Base-by-base conservation (phyloP, 2,888 invertebrate genomes). In the Platynereis dumerilii region DNA sequence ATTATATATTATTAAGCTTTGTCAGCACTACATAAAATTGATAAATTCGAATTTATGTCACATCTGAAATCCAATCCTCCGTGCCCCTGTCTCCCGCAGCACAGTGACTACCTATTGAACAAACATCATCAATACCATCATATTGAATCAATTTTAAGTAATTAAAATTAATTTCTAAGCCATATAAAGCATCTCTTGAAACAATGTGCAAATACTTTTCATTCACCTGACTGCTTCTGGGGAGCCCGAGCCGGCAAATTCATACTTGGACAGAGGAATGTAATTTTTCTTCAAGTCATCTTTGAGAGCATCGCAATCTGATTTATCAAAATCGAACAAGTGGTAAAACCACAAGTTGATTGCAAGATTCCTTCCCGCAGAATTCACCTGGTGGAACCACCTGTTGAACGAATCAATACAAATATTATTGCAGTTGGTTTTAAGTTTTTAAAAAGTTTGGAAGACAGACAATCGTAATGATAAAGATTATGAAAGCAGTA, bases 261-360 rank as follows among this genome's bases (percentile, higher is more conserved):
- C n/a, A 48, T 48, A 48, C 7, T n/a, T 22, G 48, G 48, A n/a
- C 10, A 48, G 22, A 22, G 48, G 48, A 22, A 48, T 5, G 48
- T 10, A 48, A 12, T 48, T n/a, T 10, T n/a, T n/a, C 7, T 20
- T 7, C 5, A 22, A n/a, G 48, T 22, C 24, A 2, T 24, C n/a
- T 39, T 42, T 27, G n/a, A 29, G 29, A 1, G 22, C 57, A n/a
- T 27, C 65, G 64, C 77, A 78, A 44, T 75, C 76, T 2, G 72
- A 64, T 7, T 63, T 42, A 60, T 78, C 73, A 48, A 76, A 76
- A 73, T 73, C 74, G 58, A 69, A 66, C 26, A 74, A 70, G 60
- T 76, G 77, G 2, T 71, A 64, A 22, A 78, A 76, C 78, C 78
- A 78, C 59, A 76, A 59, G 65, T 78, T 78, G 1, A 77, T 60